Evolutionary conservation across 2,888 invertebrate genomes (phyloP).

Genomic region (Dryomyza anilis): DNA sequence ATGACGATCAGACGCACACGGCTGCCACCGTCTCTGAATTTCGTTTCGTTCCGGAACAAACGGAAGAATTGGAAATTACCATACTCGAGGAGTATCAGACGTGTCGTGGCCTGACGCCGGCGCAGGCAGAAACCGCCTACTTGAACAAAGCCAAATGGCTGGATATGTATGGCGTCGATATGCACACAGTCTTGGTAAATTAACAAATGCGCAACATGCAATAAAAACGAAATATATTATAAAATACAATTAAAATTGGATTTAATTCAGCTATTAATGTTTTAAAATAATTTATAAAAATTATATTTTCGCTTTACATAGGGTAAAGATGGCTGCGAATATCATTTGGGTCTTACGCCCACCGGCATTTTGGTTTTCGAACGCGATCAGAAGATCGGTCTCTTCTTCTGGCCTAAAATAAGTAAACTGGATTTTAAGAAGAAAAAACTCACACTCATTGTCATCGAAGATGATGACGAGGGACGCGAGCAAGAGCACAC

Average conservation of each 20-base stretch:
- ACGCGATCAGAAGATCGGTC: conserved; percentile 92
- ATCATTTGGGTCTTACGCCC: conserved; percentile 94
- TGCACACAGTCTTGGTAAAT: conserved; percentile 87
- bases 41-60: conserved; percentile 94
- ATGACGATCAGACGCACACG: conserved; percentile 87
- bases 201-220: not conserved
- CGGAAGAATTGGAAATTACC: conserved; percentile 94
- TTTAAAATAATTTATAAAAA: not conserved
- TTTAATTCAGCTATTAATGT: too few species aligned
- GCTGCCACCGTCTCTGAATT: conserved; percentile 98
- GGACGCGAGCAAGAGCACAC: conserved; percentile 97
- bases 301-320: conserved; percentile 48
- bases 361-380: conserved; percentile 99
- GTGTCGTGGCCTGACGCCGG: conserved; percentile 86
- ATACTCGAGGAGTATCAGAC: conserved; percentile 91
- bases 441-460: conserved; percentile 94
- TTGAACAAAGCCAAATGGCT: conserved; percentile 96
- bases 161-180: conserved; percentile 99
- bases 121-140: conserved; percentile 93
- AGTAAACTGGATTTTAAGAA: conserved; percentile 97
- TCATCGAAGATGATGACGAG: conserved; percentile 98
- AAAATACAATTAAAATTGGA: too few species aligned
- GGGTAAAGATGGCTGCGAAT: conserved; percentile 96
- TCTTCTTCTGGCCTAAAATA: conserved; percentile 99
- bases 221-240: not conserved